Evolutionary conservation across 1,140 invertebrate genomes (phyloP).

Genomic region (Drosophila seguyi): DNA sequence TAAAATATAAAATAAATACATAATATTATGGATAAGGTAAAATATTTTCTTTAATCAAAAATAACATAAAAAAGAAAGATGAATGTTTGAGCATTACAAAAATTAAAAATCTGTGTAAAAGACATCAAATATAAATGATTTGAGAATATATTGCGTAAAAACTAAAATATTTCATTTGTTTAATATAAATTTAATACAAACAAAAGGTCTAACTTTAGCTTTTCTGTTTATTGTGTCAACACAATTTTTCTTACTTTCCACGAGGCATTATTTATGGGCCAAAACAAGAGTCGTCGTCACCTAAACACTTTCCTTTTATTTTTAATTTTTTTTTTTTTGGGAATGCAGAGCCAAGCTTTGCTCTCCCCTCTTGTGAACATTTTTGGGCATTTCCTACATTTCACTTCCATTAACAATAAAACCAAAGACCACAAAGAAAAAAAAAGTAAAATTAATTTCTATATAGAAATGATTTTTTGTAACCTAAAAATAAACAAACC

Average conservation of each 20-base stretch:
- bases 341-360: constrained; percentile 17
- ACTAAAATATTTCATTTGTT: neutral
- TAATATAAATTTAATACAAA: neutral
- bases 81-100: neutral
- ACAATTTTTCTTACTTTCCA: constrained; percentile 16
- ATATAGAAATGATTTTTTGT: constrained; percentile 30
- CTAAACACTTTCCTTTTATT: constrained; percentile 48
- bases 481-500: constrained; percentile 9
- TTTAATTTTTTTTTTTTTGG: constrained; percentile 17
- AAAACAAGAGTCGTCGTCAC: constrained; percentile 4
- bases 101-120: neutral
- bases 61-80: neutral
- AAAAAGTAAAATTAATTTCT: constrained; percentile 63
- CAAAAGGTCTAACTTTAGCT: neutral
- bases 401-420: constrained; percentile 58
- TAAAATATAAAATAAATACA: neutral
- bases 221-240: neutral
- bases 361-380: constrained; percentile 24
- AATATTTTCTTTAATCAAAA: neutral
- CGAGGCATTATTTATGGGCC: constrained; percentile 18
- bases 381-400: constrained; percentile 57
- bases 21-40: no score
- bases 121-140: neutral
- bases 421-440: constrained; percentile 5
- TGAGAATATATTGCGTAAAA: neutral